Evolutionary conservation across 2,113 vertebrate genomes (phyloP), one percentile per base, ranked within the genome.

Genomic region (Sturnira hondurensis): DNA sequence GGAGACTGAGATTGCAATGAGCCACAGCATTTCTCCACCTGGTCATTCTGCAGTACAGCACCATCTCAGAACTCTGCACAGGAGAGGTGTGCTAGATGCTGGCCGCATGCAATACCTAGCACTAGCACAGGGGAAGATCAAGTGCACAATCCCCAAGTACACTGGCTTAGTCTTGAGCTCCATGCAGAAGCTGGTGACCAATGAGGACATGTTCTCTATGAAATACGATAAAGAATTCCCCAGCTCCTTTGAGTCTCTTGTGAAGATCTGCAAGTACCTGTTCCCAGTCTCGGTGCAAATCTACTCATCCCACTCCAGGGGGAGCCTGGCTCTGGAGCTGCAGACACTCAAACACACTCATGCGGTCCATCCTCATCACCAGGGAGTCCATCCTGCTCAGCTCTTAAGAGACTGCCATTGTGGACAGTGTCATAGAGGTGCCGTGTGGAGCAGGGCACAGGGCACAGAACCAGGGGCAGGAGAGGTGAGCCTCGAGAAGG

Each of bases 301-400:
- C 98, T 99, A 99, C 98, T 99, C 99, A 97, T 99, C 99, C 97
- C 99, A 99, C 98, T 99, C 99, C 98, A 99, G 99, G 98, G 99
- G 99, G 98, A 99, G 99, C 15, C 98, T 99, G 98, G 98, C 99
- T 94, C 98, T 99, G 98, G 99, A 99, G 97, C 99, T 99, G 97
- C 99, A 99, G 99, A 98, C 99, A 99, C 98, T 98, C 99, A 98
- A 99, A 99, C 98, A 99, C 99, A n/a, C 99, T 99, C 95, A 99
- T 98, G 98, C 99, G 99, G 98, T 99, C 99, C 98, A 98, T 99
- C 97, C 98, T 99, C 98, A 99, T 99, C 97, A 98, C 99, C 98
- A 98, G 99, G 98, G 99, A 99, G 97, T 99, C 99, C 98, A 99
- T 99, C 98, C 98, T 99, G 98, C 99, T 99, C 88, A 99, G 99